Conservation (phyloP, 2,113 vertebrate species). For the Ondatra zibethicus region DNA sequence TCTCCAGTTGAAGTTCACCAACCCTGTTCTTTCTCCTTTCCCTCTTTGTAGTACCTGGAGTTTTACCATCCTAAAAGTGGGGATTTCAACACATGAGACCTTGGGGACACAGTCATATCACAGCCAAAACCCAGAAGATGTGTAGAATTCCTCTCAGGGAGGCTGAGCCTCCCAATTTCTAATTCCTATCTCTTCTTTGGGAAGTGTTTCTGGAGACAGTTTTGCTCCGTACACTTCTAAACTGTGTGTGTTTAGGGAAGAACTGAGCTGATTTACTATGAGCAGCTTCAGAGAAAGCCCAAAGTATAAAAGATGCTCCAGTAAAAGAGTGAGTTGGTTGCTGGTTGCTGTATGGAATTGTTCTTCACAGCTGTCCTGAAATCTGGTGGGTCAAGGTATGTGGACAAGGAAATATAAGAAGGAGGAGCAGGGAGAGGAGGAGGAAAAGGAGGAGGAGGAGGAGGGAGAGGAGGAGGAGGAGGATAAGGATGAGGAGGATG, state of each 20-base stretch:
- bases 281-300: background rate
- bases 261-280: background rate
- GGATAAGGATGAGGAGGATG: background rate
- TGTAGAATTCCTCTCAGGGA: background rate
- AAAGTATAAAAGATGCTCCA: background rate
- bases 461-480: background rate
- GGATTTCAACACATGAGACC: background rate
- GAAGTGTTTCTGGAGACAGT: background rate
- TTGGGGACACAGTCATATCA: background rate
- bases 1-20: background rate
- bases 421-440: too few relatives aligned
- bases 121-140: background rate
- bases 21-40: background rate
- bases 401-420: background rate
- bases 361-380: background rate
- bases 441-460: too few relatives aligned
- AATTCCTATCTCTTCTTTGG: background rate
- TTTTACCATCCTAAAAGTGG: background rate
- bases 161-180: background rate
- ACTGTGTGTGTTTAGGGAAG: background rate
- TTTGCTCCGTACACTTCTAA: background rate
- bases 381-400: background rate
- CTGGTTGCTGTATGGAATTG: background rate
- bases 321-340: background rate
- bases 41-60: background rate